phyloP scores from a whole-genome alignment of 2,888 invertebrate species.

The Incurvaria masculella region DNA sequence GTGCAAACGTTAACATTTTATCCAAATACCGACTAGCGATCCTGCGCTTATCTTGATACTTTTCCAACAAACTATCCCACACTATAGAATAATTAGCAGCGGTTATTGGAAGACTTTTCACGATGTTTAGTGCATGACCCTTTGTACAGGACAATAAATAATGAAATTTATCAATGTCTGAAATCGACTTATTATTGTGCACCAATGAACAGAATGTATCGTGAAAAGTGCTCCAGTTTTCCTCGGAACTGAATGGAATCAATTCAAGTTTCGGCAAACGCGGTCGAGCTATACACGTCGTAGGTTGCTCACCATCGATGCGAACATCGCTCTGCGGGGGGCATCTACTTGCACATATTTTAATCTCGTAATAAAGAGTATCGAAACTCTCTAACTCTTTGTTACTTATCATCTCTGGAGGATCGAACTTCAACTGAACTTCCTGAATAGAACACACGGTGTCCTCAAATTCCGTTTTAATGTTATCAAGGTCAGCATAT shows the following conservation, averaged over 20 bases:
- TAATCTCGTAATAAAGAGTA: no score
- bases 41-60: constrained; percentile 12
- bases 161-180: constrained; percentile 9
- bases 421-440: no score
- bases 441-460: no score
- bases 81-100: constrained; percentile 9
- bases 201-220: constrained; percentile 12
- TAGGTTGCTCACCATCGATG: no score
- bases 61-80: constrained; percentile 12
- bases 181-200: constrained; percentile 8
- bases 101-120: neutral
- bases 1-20: constrained; percentile 2
- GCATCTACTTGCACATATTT: no score
- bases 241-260: neutral
- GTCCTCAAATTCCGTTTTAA: no score
- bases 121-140: neutral
- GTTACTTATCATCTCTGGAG: no score
- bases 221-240: constrained; percentile 10
- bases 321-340: no score
- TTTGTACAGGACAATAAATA: constrained; percentile 5
- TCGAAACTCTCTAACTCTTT: no score
- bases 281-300: no score
- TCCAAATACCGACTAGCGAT: constrained; percentile 9
- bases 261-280: neutral
- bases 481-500: no score